Percentiles rank a stretch among this genome's conserved stretches.
phyloP scores from a whole-genome alignment of 1,140 invertebrate genomes.

The Hormaphis cornu region DNA sequence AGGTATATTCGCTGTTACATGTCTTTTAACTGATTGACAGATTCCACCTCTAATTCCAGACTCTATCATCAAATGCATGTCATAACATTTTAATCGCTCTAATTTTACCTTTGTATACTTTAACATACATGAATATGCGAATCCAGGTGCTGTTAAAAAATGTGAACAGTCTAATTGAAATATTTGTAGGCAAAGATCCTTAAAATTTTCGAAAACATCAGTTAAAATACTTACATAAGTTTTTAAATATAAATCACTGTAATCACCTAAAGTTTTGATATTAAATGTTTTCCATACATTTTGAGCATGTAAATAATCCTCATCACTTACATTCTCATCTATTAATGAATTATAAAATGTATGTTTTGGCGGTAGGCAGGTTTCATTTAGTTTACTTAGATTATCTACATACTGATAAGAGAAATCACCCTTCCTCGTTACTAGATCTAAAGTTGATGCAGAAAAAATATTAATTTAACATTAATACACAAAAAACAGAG shows the following conservation, averaged over 20 bases:
- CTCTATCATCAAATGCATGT: conserved; percentile 42
- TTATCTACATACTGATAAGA: conserved; percentile 38
- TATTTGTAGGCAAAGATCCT: conserved; percentile 43
- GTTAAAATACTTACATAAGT: conserved; percentile 42
- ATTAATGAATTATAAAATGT: conserved; percentile 42
- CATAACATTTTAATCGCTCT: conserved; percentile 45
- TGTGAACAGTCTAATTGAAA: conserved; percentile 28
- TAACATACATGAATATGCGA: conserved; percentile 44
- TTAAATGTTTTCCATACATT: conserved; percentile 43
- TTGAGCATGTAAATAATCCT: conserved; percentile 43
- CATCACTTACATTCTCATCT: conserved; percentile 37
- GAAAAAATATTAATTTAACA: not conserved
- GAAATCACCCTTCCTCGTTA: conserved; percentile 39
- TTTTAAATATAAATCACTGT: conserved; percentile 43
- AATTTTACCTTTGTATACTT: conserved; percentile 43
- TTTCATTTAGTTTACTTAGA: conserved; percentile 39
- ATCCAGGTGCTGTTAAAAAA: conserved; percentile 42
- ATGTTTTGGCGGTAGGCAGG: conserved; percentile 39
- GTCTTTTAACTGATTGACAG: conserved; percentile 40
- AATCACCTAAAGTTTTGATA: conserved; percentile 41
- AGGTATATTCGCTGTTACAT: conserved; percentile 45
- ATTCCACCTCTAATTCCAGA: conserved; percentile 38
- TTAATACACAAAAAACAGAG: too few species aligned
- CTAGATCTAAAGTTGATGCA: conserved; percentile 16
- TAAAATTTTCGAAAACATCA: conserved; percentile 41